phyloP scores from a whole-genome alignment of 2,797 vertebrate species.

The Pagetopsis macropterus region DNA sequence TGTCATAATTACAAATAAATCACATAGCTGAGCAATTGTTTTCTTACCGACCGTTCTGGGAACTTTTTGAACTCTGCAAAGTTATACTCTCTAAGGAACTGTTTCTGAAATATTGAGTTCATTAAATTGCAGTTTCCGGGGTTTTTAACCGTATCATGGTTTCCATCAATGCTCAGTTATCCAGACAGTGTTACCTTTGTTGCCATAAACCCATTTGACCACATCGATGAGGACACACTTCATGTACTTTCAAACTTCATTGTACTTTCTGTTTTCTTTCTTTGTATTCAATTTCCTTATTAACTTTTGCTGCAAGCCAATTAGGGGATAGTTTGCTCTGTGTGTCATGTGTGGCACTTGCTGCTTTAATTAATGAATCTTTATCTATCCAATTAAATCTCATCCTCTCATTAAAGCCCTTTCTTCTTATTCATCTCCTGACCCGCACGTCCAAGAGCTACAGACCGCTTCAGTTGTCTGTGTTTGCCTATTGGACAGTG shows the following conservation, averaged over 20 bases:
- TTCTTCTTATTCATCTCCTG: not conserved
- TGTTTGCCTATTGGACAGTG: slow-evolving; percentile 36
- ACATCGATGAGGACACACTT: not conserved
- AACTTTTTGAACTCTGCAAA: no score
- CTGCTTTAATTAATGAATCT: slow-evolving; percentile 44
- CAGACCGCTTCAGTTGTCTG: slow-evolving; percentile 5
- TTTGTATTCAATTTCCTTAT: slow-evolving; percentile 4
- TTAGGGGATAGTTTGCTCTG: slow-evolving; percentile 23
- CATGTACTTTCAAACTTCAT: not conserved
- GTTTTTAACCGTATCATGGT: no score
- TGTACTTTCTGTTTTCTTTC: not conserved
- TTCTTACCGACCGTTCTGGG: no score
- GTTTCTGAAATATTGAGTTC: no score
- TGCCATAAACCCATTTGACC: not conserved
- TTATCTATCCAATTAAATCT: slow-evolving; percentile 57
- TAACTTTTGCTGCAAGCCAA: slow-evolving; percentile 13
- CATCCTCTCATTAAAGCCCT: slow-evolving; percentile 14
- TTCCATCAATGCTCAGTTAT: no score
- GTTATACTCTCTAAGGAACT: no score
- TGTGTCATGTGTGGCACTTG: slow-evolving; percentile 32
- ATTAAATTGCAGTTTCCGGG: no score
- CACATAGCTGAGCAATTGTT: no score
- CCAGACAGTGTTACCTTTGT: no score
- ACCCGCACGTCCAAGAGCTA: not conserved
- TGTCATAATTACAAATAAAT: no score